Percentiles rank a stretch among this genome's conserved stretches.
Evolutionary conservation across 1,140 invertebrate species (phyloP).

Genomic region (Chymomyza costata): DNA sequence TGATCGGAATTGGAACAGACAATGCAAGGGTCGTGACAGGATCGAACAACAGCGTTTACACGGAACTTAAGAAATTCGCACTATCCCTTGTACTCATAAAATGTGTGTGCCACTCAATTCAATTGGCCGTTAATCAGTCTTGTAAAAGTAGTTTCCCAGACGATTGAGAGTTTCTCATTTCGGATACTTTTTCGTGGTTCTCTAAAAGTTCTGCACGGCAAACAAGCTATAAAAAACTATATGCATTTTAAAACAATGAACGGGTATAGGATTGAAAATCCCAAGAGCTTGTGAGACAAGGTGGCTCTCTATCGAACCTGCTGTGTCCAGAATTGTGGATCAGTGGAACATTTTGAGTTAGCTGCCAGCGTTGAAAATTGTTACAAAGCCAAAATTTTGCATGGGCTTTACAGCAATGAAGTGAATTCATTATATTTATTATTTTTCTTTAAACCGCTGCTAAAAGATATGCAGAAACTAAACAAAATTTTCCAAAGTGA

Average conservation of each 20-base stretch:
- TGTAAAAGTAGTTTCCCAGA: constrained; percentile 8
- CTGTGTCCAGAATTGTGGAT: constrained; percentile 6
- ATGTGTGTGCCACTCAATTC: constrained; percentile 20
- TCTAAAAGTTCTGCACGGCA: constrained; percentile 10
- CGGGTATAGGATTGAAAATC: constrained; percentile 8
- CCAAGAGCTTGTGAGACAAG: constrained; percentile 8
- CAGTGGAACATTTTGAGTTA: constrained; percentile 7
- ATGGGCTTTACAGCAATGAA: constrained; percentile 3
- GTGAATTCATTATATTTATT: constrained; percentile 4
- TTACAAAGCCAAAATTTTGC: constrained; percentile 3
- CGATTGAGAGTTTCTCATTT: constrained; percentile 9
- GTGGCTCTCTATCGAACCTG: constrained; percentile 6
- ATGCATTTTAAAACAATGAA: constrained; percentile 1
- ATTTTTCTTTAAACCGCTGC: constrained; percentile 9
- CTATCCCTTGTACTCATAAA: constrained; percentile 6
- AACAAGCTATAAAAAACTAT: constrained; percentile 6
- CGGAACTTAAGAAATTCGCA: constrained; percentile 5
- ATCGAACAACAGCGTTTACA: constrained; percentile 8
- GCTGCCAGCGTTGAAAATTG: constrained; percentile 2
- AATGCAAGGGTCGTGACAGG: constrained; percentile 9
- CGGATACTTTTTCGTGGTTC: constrained; percentile 14
- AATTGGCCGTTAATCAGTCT: constrained; percentile 11
- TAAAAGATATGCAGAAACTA: constrained; percentile 8
- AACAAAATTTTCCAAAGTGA: constrained; percentile 2
- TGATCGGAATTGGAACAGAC: constrained; percentile 6